Evolutionary conservation across 2,888 invertebrate species (phyloP).

Genomic region (Drosophila paranaensis): DNA sequence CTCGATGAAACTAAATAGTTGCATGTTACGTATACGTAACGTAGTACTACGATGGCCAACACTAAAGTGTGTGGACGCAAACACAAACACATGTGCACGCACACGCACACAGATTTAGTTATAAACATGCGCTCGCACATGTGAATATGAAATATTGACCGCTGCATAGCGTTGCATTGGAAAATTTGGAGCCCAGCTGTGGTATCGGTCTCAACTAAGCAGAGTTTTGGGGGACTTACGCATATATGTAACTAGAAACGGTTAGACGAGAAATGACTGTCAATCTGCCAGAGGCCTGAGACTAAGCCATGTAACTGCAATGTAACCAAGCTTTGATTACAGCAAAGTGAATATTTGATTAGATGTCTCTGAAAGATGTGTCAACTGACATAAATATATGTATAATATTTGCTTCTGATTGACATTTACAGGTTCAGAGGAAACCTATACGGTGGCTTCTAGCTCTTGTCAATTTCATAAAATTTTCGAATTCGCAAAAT

Average conservation of each 20-base stretch:
- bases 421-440: not conserved
- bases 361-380: not conserved
- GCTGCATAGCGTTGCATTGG: constrained; percentile 45
- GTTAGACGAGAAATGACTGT: not conserved
- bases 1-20: constrained; percentile 54
- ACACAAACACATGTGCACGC: constrained; percentile 54
- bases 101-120: constrained; percentile 15
- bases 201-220: constrained; percentile 15
- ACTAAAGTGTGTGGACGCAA: constrained; percentile 54
- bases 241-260: constrained; percentile 10
- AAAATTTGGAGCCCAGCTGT: constrained; percentile 47
- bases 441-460: too few species aligned
- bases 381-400: not conserved
- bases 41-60: constrained; percentile 45
- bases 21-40: constrained; percentile 80
- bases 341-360: constrained; percentile 11
- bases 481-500: too few species aligned
- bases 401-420: not conserved
- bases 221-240: constrained; percentile 23
- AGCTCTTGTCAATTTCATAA: too few species aligned
- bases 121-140: constrained; percentile 36
- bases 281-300: constrained; percentile 2
- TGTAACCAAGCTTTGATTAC: constrained; percentile 16
- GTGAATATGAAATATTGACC: constrained; percentile 75
- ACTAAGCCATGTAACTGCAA: constrained; percentile 5